A percentile compares a stretch with the other conserved stretches of the same genome.
Conservation (phyloP, 2,113 vertebrate genomes). For the Rhadina sibilatrix region DNA sequence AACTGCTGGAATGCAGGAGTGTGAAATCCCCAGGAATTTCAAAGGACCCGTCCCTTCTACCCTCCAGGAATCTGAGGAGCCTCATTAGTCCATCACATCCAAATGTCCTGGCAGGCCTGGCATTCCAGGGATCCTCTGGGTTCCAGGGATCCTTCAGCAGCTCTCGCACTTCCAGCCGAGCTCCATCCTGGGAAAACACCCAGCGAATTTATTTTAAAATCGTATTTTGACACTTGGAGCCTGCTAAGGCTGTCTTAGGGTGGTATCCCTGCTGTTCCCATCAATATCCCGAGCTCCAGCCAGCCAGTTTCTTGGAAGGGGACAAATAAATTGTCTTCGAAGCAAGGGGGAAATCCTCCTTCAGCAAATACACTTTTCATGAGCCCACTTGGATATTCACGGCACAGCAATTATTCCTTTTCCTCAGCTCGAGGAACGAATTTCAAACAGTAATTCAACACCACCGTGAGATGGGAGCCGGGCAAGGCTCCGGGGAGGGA, state of each 20-base stretch:
- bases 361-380: not conserved
- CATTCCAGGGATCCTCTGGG: not conserved
- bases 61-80: not conserved
- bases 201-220: not conserved
- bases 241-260: not conserved
- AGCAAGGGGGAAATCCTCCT: not conserved
- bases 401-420: not conserved
- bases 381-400: not conserved
- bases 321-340: not conserved
- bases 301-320: not conserved
- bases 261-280: not conserved
- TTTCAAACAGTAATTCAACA: not conserved
- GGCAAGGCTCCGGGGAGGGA: fast-evolving
- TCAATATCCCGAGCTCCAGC: fast-evolving
- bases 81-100: not conserved
- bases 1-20: not conserved
- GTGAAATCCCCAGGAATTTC: not conserved
- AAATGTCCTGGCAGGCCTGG: fast-evolving
- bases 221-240: not conserved
- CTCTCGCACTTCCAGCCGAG: not conserved
- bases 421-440: not conserved
- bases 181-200: not conserved
- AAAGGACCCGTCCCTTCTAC: not conserved
- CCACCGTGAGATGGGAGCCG: fast-evolving
- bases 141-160: not conserved